phyloP scores from a whole-genome alignment of 1,140 invertebrate species.

The Pollicipes pollicipes region DNA sequence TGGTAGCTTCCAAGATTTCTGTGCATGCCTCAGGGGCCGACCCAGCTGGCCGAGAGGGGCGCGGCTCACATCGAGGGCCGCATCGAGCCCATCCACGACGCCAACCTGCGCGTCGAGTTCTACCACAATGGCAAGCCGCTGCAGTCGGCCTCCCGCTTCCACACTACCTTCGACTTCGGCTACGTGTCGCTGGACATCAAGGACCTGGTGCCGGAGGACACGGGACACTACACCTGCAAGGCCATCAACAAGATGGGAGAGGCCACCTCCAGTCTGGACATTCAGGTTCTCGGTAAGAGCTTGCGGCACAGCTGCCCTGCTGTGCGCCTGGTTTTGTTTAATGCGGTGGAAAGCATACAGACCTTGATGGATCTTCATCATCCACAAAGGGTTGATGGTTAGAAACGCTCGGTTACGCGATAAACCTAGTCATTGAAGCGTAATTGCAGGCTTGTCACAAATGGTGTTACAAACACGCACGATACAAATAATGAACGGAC shows the following conservation, averaged over 20 bases:
- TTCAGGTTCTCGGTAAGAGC: background rate
- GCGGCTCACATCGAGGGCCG: slow-evolving; percentile 79
- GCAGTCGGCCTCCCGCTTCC: slow-evolving; percentile 67
- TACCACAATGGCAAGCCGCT: slow-evolving; percentile 76
- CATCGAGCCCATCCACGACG: slow-evolving; percentile 77
- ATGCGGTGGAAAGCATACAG: no score
- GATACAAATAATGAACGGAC: no score
- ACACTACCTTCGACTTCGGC: slow-evolving; percentile 87
- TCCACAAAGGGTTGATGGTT: no score
- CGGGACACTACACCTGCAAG: slow-evolving; percentile 77
- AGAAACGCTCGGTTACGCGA: no score
- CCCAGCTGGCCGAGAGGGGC: slow-evolving; percentile 64
- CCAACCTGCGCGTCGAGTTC: slow-evolving; percentile 74
- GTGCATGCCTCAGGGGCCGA: slow-evolving; percentile 67
- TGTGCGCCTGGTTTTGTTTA: no score
- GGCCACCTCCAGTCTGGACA: slow-evolving; percentile 23
- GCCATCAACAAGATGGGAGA: slow-evolving; percentile 74
- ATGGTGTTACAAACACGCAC: no score
- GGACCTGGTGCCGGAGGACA: slow-evolving; percentile 78
- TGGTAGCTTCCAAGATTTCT: no score
- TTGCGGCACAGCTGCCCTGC: no score
- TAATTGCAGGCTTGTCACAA: no score
- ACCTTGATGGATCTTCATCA: no score
- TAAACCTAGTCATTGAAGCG: no score
- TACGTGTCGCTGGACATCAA: slow-evolving; percentile 82